Conservation (phyloP, 2,113 vertebrate species). For the Triplophysa rosa region DNA sequence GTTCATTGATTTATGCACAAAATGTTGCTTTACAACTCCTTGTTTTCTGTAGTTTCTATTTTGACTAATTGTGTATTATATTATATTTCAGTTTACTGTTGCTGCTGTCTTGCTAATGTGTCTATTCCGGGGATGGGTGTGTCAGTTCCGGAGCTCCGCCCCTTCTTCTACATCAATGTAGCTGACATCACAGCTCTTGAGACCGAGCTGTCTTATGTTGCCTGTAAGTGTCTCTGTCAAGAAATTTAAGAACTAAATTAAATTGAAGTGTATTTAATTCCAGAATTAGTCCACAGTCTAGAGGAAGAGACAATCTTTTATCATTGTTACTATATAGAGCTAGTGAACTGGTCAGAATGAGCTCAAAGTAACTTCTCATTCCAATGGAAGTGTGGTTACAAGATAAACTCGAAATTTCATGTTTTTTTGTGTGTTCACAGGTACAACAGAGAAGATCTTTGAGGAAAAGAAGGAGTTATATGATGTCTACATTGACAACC, state of each 20-base stretch:
- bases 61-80: background rate
- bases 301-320: background rate
- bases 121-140: conserved; percentile 88
- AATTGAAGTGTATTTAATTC: background rate
- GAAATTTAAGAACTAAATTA: background rate
- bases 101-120: conserved; percentile 93
- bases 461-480: conserved; percentile 94
- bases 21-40: background rate
- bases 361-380: background rate
- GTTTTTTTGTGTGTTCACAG: conserved; percentile 65
- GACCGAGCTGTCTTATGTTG: conserved; percentile 91
- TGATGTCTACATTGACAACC: conserved; percentile 94
- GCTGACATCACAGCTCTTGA: conserved; percentile 92
- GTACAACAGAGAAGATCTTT: conserved; percentile 98
- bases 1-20: background rate
- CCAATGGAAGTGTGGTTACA: background rate
- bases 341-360: background rate
- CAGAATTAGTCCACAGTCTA: background rate
- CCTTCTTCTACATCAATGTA: conserved; percentile 97
- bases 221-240: conserved; percentile 81
- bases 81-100: conserved; percentile 88
- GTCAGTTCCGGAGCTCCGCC: conserved; percentile 89
- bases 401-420: background rate
- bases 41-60: background rate
- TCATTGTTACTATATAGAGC: background rate